Evolutionary conservation across 2,113 vertebrate genomes (phyloP).

Genomic region (Chaetodon auriga): DNA sequence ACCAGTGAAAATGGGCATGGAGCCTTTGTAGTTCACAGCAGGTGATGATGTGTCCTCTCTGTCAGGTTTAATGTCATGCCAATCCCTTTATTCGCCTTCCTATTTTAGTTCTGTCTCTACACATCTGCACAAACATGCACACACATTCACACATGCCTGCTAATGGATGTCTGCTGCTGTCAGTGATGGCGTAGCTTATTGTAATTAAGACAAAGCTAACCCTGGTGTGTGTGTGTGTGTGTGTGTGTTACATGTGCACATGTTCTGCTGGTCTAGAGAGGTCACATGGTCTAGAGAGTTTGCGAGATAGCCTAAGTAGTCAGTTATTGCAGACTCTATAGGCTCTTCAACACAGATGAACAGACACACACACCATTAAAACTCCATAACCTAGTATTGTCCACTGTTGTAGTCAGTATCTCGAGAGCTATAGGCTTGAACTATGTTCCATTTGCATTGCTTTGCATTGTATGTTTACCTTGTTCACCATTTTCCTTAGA

Average conservation of each 20-base stretch:
- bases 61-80: constrained; percentile 43
- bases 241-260: not conserved
- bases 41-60: constrained; percentile 42
- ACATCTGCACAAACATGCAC: constrained; percentile 6
- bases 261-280: not conserved
- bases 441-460: not conserved
- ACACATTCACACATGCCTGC: constrained; percentile 1
- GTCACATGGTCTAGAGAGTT: not conserved
- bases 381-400: not conserved
- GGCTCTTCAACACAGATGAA: not conserved
- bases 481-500: too few relatives aligned
- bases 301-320: not conserved
- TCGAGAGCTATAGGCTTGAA: not conserved
- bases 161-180: not conserved
- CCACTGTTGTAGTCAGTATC: too few relatives aligned
- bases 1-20: constrained; percentile 16
- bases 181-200: not conserved
- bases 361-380: not conserved
- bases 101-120: constrained; percentile 4
- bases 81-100: not conserved
- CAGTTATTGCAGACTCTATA: not conserved
- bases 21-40: constrained; percentile 41
- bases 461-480: not conserved
- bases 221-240: not conserved
- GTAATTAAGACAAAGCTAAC: not conserved